Evolutionary conservation across 2,888 invertebrate genomes (phyloP).

Genomic region (Opisthograptis luteolata): DNA sequence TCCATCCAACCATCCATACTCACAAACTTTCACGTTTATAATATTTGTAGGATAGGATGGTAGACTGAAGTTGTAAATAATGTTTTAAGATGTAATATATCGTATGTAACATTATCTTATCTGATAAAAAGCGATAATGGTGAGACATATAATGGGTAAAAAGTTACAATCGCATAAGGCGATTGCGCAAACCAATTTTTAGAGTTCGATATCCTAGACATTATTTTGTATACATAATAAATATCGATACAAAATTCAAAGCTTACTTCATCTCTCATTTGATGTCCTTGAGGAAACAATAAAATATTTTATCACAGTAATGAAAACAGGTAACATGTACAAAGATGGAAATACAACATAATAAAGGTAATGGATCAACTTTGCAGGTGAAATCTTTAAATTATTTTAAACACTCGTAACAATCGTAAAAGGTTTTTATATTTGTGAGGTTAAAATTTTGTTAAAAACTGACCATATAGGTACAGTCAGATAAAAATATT

Average conservation of each 20-base stretch:
- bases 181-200: no score
- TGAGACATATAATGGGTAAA: no score
- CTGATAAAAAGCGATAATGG: no score
- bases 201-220: no score
- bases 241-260: background rate
- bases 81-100: no score
- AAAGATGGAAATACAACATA: constrained; percentile 24
- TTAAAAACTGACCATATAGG: background rate
- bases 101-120: no score
- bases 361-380: constrained; percentile 23
- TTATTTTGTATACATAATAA: background rate
- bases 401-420: constrained; percentile 18
- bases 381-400: constrained; percentile 29
- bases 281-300: constrained; percentile 14
- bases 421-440: constrained; percentile 21
- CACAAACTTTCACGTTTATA: no score
- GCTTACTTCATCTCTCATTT: constrained; percentile 8
- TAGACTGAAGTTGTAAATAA: no score
- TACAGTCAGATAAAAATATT: no score
- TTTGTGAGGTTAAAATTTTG: constrained; percentile 5
- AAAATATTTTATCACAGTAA: constrained; percentile 24
- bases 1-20: no score
- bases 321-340: constrained; percentile 21
- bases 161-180: no score
- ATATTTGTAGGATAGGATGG: no score